A percentile compares a stretch with the other conserved stretches of the same genome.
Conservation (phyloP, 2,797 vertebrate species). For the Acestrorhynchus altus region DNA sequence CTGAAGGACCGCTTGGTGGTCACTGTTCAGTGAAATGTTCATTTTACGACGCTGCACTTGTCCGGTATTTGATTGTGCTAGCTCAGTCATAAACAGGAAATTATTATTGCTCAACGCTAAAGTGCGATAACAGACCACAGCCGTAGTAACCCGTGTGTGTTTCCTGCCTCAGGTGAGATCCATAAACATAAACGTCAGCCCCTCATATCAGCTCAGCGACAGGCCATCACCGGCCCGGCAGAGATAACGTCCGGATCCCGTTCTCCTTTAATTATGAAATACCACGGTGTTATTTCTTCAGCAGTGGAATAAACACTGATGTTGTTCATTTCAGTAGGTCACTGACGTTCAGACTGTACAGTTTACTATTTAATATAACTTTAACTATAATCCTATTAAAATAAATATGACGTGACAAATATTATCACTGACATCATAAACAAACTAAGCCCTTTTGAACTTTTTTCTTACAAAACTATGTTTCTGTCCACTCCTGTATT, state of each 20-base stretch:
- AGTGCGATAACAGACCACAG: neutral
- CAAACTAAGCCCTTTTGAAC: too few relatives aligned
- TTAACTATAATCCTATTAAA: too few relatives aligned
- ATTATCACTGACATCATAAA: too few relatives aligned
- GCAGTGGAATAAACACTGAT: neutral
- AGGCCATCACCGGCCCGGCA: conserved; percentile 69
- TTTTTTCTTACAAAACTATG: too few relatives aligned
- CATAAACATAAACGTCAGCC: conserved; percentile 80
- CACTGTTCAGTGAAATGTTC: neutral
- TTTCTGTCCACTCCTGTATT: too few relatives aligned
- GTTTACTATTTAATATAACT: too few relatives aligned
- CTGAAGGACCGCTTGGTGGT: neutral
- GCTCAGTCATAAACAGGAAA: neutral
- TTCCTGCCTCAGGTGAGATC: conserved; percentile 69
- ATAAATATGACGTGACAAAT: too few relatives aligned
- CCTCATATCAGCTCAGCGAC: conserved; percentile 75
- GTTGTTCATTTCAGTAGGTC: too few relatives aligned
- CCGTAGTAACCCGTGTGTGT: neutral
- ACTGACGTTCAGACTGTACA: too few relatives aligned
- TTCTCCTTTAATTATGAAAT: conserved; percentile 77
- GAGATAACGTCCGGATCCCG: conserved; percentile 77
- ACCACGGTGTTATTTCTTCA: conserved; percentile 75
- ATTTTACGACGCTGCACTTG: neutral
- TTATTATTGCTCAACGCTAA: neutral
- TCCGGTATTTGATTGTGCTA: neutral